Conservation (phyloP, 2,113 vertebrate genomes). For the Pachycephala philippinensis region DNA sequence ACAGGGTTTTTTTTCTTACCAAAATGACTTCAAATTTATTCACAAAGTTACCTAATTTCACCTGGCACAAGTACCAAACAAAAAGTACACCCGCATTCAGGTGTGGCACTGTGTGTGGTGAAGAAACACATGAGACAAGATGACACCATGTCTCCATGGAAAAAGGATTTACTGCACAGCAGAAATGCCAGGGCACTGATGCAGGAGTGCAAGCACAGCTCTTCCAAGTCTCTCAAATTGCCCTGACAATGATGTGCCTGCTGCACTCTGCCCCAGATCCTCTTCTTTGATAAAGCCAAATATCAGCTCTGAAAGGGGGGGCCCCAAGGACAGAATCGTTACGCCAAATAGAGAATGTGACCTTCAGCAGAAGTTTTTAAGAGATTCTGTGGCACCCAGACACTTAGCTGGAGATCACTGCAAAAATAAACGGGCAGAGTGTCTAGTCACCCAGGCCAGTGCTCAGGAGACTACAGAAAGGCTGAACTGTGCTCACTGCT, state of each 20-base stretch:
- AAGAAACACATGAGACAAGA: neutral
- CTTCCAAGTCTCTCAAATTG: neutral
- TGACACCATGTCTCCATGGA: neutral
- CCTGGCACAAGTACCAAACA: neutral
- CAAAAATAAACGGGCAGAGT: neutral
- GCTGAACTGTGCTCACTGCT: neutral
- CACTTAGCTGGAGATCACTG: neutral
- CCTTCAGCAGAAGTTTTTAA: neutral
- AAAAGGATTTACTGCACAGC: neutral
- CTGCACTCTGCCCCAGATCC: neutral
- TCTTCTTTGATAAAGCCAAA: neutral
- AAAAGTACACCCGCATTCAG: neutral
- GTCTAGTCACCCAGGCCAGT: neutral
- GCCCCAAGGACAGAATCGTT: neutral
- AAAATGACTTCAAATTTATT: neutral
- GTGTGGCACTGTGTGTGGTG: neutral
- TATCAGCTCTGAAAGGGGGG: neutral
- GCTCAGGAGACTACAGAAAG: neutral
- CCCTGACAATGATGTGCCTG: neutral
- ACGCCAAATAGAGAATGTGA: accelerated
- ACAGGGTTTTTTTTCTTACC: neutral
- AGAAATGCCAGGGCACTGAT: neutral
- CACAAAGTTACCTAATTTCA: neutral
- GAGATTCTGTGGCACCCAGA: neutral
- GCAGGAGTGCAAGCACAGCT: neutral